These are phyloP conservation scores for Conops quadrifasciatus DNA, from an alignment of 2,888 invertebrate genomes.

Conservation along the genomic window DNA sequence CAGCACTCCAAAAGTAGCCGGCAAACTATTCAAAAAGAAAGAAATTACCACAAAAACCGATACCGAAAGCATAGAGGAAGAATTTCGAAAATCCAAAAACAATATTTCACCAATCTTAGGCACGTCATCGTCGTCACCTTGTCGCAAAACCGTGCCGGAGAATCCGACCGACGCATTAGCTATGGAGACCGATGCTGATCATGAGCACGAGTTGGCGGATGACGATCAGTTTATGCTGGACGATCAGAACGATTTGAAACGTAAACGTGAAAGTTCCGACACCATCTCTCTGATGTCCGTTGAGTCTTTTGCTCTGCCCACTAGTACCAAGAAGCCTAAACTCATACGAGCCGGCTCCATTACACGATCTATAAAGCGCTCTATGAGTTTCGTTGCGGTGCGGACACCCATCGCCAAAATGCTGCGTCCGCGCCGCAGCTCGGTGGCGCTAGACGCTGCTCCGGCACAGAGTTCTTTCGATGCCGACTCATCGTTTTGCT, in stretches of 20 bases:
- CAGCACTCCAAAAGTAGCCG: slow-evolving; percentile 48
- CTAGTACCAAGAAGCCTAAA: slow-evolving; percentile 64
- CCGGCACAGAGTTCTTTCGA: slow-evolving; percentile 26
- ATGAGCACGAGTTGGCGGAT: slow-evolving; percentile 19
- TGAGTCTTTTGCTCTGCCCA: slow-evolving; percentile 60
- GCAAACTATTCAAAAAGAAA: slow-evolving; percentile 33
- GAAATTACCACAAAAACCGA: not conserved
- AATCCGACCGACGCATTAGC: slow-evolving; percentile 48
- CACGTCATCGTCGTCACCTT: slow-evolving; percentile 30
- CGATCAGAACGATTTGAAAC: slow-evolving; percentile 55
- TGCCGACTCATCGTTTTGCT: slow-evolving; percentile 60
- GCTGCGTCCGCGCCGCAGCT: slow-evolving; percentile 53
- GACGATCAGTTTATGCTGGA: slow-evolving; percentile 53
- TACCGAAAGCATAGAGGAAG: slow-evolving; percentile 37
- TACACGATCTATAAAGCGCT: slow-evolving; percentile 60
- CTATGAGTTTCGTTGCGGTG: slow-evolving; percentile 64
- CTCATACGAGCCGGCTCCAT: slow-evolving; percentile 63
- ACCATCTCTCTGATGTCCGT: slow-evolving; percentile 62
- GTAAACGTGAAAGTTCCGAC: slow-evolving; percentile 63
- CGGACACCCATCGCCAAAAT: slow-evolving; percentile 53
- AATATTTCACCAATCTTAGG: slow-evolving; percentile 62
- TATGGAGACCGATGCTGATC: slow-evolving; percentile 36
- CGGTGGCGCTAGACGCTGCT: slow-evolving; percentile 48
- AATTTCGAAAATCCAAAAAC: slow-evolving; percentile 50
- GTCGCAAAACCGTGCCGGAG: slow-evolving; percentile 40